Conservation (phyloP, 2,113 vertebrate genomes). For the Antechinus flavipes region DNA sequence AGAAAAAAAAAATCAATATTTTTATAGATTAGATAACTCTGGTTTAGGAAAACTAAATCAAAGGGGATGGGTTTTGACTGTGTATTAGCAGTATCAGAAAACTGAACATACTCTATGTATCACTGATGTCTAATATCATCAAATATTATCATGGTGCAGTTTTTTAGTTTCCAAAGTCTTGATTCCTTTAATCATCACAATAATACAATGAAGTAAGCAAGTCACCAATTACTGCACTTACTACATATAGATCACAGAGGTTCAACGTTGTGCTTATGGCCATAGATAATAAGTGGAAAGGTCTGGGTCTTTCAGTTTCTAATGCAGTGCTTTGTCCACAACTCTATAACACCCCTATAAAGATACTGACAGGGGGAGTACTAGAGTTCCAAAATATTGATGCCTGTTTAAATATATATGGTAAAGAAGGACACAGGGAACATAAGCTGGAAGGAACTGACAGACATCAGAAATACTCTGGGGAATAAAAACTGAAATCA, state of each 20-base stretch:
- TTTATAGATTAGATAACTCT: neutral
- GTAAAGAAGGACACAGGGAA: too few relatives aligned
- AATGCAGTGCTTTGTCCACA: too few relatives aligned
- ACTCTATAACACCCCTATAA: too few relatives aligned
- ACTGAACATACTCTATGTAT: neutral
- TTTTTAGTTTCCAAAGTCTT: neutral
- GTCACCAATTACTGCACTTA: neutral
- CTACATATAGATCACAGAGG: neutral
- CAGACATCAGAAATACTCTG: too few relatives aligned
- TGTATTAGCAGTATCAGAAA: neutral
- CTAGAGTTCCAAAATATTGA: too few relatives aligned
- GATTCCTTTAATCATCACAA: neutral
- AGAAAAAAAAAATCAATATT: neutral
- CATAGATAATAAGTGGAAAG: neutral
- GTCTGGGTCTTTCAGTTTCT: too few relatives aligned
- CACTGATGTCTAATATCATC: neutral
- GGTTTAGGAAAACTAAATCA: neutral
- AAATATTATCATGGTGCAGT: neutral
- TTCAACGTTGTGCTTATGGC: neutral
- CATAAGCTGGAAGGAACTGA: too few relatives aligned
- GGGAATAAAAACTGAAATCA: too few relatives aligned
- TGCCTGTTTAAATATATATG: too few relatives aligned
- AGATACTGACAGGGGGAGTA: too few relatives aligned
- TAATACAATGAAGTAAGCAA: neutral
- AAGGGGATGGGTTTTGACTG: neutral